A percentile compares a stretch with the other conserved stretches of the same genome.
phyloP scores from a whole-genome alignment of 2,797 vertebrate species.

The Falco naumanni region DNA sequence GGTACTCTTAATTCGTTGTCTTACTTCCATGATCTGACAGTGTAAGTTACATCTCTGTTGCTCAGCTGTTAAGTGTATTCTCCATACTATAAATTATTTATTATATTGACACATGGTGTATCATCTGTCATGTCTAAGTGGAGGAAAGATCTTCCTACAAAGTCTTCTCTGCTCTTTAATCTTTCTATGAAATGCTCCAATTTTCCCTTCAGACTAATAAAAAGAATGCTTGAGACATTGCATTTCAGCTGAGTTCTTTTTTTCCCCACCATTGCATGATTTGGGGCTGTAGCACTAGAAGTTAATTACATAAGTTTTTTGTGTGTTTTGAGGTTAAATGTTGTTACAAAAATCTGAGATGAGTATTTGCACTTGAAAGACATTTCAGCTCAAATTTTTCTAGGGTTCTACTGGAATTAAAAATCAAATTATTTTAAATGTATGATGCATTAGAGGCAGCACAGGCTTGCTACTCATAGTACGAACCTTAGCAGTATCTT shows the following conservation, averaged over 20 bases:
- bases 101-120: not conserved
- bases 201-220: not conserved
- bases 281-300: not conserved
- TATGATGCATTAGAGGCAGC: not conserved
- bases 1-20: not conserved
- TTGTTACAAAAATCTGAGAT: not conserved
- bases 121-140: slow-evolving; percentile 26
- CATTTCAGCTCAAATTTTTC: not conserved
- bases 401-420: not conserved
- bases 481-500: not conserved
- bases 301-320: not conserved
- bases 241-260: not conserved
- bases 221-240: not conserved
- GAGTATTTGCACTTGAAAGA: not conserved
- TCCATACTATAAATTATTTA: slow-evolving; percentile 53
- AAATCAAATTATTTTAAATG: not conserved
- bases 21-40: not conserved
- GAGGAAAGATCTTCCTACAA: not conserved
- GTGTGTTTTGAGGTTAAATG: not conserved
- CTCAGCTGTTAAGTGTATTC: slow-evolving; percentile 28
- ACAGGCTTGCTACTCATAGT: not conserved
- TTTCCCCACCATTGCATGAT: not conserved
- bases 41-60: slow-evolving; percentile 31
- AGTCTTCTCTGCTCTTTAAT: slow-evolving; percentile 36
- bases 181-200: not conserved